Percentiles rank a stretch among this genome's conserved stretches.
phyloP scores from a whole-genome alignment of 2,888 invertebrate species.

The Lithophane socia region DNA sequence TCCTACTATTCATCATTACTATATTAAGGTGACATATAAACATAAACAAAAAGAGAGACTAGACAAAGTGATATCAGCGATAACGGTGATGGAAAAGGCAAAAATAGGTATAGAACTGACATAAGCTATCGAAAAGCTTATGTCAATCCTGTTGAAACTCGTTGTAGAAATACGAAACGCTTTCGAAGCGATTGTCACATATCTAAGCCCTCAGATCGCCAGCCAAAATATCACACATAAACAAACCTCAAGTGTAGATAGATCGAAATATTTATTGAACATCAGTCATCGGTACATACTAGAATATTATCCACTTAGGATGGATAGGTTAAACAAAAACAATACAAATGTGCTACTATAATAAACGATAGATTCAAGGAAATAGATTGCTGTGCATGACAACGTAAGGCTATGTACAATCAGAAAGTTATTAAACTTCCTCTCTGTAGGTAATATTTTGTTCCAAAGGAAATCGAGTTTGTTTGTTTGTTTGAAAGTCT shows the following conservation, averaged over 20 bases:
- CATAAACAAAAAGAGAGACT: neutral
- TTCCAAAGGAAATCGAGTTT: conserved; percentile 32
- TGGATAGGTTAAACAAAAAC: conserved; percentile 46
- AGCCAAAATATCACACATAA: conserved; percentile 1
- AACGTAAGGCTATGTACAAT: conserved; percentile 2
- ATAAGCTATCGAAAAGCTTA: no score
- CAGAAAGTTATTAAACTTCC: conserved; percentile 43
- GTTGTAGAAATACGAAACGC: no score
- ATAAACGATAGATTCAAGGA: conserved; percentile 9
- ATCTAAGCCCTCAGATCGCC: neutral
- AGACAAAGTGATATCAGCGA: no score
- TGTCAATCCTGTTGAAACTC: no score
- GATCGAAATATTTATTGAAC: conserved; percentile 41
- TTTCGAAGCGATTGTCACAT: no score
- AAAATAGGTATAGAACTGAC: no score
- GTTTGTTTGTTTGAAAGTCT: conserved; percentile 14
- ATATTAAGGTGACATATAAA: conserved; percentile 3
- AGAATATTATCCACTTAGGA: conserved; percentile 38
- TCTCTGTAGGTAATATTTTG: conserved; percentile 17
- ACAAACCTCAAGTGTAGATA: conserved; percentile 14
- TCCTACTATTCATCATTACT: neutral
- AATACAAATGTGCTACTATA: neutral
- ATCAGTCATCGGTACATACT: conserved; percentile 18
- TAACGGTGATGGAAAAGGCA: no score
- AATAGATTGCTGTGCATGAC: conserved; percentile 21